Percentiles rank a stretch among this genome's conserved stretches.
phyloP scores from a whole-genome alignment of 2,888 invertebrate species.

The Carterocephalus palaemon region DNA sequence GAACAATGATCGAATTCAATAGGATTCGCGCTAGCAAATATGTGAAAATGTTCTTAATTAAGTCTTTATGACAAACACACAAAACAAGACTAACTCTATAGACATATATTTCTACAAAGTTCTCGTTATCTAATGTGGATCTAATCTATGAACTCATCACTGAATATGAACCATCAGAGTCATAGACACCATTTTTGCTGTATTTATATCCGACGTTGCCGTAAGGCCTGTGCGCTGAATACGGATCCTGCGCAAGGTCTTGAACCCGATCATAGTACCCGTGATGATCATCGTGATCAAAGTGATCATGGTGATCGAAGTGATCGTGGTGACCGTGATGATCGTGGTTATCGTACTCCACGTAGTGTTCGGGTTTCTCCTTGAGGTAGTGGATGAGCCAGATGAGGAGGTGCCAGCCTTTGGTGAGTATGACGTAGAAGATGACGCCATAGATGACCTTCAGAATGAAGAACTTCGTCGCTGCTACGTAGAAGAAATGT shows the following conservation, averaged over 20 bases:
- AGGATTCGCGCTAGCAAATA: no score
- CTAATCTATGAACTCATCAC: slow-evolving; percentile 34
- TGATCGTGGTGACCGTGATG: slow-evolving; percentile 29
- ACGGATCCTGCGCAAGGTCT: slow-evolving; percentile 30
- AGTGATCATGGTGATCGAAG: slow-evolving; percentile 24
- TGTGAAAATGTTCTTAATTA: no score
- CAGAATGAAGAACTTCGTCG: slow-evolving; percentile 60
- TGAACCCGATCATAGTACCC: slow-evolving; percentile 34
- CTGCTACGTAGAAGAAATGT: slow-evolving; percentile 66
- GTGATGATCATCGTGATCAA: slow-evolving; percentile 24
- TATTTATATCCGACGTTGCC: slow-evolving; percentile 29
- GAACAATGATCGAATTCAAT: no score
- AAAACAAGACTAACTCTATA: no score
- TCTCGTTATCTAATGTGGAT: background rate
- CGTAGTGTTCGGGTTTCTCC: slow-evolving; percentile 47
- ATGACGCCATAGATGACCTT: slow-evolving; percentile 63
- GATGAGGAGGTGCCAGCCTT: slow-evolving; percentile 61
- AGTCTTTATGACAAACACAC: no score
- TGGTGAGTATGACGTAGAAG: slow-evolving; percentile 53
- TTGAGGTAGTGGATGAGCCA: slow-evolving; percentile 68
- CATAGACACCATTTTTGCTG: slow-evolving; percentile 48
- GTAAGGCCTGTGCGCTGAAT: slow-evolving; percentile 32
- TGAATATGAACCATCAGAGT: slow-evolving; percentile 66
- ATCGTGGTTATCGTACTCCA: slow-evolving; percentile 49
- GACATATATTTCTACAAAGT: no score